Conservation (phyloP, 2,113 vertebrate species). For the Suncus etruscus region DNA sequence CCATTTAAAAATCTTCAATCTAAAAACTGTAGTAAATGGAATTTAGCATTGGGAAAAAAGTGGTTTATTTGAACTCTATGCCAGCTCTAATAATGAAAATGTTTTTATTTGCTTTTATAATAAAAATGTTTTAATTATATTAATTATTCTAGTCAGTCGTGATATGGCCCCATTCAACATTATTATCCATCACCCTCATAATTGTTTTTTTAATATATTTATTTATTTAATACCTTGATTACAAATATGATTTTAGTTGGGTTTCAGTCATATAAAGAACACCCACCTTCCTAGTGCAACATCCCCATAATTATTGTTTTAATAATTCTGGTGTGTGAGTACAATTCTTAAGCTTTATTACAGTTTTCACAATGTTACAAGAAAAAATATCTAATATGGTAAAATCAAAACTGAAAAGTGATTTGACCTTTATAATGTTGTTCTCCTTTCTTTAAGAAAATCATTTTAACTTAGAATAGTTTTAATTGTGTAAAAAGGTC, state of each 20-base stretch:
- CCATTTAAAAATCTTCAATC: not conserved
- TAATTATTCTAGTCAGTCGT: not conserved
- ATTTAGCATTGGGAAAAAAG: not conserved
- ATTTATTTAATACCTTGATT: no score
- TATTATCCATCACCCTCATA: no score
- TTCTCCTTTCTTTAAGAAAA: not conserved
- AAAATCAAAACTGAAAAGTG: conserved; percentile 9
- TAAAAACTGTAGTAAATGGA: not conserved
- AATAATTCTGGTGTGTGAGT: not conserved
- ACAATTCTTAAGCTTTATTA: not conserved
- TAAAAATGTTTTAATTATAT: not conserved
- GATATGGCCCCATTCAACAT: not conserved
- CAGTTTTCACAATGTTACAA: not conserved
- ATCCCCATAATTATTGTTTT: not conserved
- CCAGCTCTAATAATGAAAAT: not conserved
- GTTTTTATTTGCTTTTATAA: not conserved
- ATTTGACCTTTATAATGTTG: not conserved
- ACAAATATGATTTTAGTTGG: no score
- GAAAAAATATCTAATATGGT: not conserved
- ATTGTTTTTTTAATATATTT: no score
- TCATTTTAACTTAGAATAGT: not conserved
- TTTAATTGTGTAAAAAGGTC: not conserved
- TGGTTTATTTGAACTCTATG: not conserved
- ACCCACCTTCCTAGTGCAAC: no score
- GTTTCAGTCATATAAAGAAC: no score